A percentile compares a stretch with the other conserved stretches of the same genome.
Conservation (phyloP, 2,113 vertebrate species). For the Nerophis lumbriciformis region DNA sequence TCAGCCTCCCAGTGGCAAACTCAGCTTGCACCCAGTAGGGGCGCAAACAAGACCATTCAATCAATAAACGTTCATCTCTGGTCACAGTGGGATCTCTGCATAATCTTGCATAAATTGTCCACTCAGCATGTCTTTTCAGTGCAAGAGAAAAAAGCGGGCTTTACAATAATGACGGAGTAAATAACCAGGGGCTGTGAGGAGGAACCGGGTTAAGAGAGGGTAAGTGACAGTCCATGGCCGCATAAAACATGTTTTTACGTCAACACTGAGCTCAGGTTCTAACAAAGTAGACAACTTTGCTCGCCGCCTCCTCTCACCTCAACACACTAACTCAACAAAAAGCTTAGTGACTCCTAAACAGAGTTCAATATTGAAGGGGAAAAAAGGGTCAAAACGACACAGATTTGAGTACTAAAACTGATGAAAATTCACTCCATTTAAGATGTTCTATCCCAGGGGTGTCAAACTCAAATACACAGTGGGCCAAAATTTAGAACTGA, state of each 20-base stretch:
- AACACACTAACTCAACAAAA: conserved; percentile 30
- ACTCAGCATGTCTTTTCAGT: conserved; percentile 51
- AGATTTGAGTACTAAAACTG: too few species aligned
- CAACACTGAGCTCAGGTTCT: conserved; percentile 35
- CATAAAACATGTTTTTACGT: conserved; percentile 3
- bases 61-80: conserved; percentile 70
- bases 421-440: too few species aligned
- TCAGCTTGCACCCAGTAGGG: conserved; percentile 29
- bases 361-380: too few species aligned
- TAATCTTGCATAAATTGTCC: conserved; percentile 45
- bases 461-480: too few species aligned
- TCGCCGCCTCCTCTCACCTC: conserved; percentile 45
- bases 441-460: too few species aligned
- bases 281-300: conserved; percentile 45
- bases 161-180: conserved; percentile 53
- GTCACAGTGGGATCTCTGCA: conserved; percentile 52
- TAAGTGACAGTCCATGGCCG: background rate
- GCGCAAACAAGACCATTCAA: conserved; percentile 32
- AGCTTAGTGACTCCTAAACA: too few species aligned
- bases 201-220: background rate
- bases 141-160: conserved; percentile 46
- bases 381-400: too few species aligned
- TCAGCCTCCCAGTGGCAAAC: conserved; percentile 55
- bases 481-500: too few species aligned
- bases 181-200: conserved; percentile 41